Conservation (phyloP, 1,140 invertebrate species). For the Anoplophora glabripennis region DNA sequence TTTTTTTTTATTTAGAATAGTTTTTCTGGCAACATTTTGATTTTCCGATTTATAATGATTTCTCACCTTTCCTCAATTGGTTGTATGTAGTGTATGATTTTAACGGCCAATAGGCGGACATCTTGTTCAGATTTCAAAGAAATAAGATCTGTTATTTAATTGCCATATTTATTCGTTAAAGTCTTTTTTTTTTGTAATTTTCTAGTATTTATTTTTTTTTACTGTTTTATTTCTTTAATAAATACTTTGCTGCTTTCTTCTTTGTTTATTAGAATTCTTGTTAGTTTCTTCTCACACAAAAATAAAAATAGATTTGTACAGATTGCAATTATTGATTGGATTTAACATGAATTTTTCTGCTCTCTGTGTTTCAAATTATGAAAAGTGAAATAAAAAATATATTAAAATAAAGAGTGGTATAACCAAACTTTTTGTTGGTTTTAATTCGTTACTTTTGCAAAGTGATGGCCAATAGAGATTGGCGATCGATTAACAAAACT, state of each 20-base stretch:
- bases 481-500: too few species aligned
- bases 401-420: too few species aligned
- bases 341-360: too few species aligned
- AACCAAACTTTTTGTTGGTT: too few species aligned
- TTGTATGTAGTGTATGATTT: slow-evolving; percentile 11
- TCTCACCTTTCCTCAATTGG: slow-evolving; percentile 3
- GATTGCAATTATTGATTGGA: too few species aligned
- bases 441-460: too few species aligned
- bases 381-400: too few species aligned
- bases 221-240: slow-evolving; percentile 17
- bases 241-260: slow-evolving; percentile 15
- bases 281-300: too few species aligned
- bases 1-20: not conserved
- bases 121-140: not conserved
- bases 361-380: too few species aligned
- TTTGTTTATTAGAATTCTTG: not conserved
- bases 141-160: slow-evolving; percentile 18
- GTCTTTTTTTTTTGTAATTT: slow-evolving; percentile 12
- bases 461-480: too few species aligned
- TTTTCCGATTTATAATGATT: not conserved
- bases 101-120: slow-evolving; percentile 4
- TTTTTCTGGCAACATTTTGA: slow-evolving; percentile 3
- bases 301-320: too few species aligned
- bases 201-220: slow-evolving; percentile 22
- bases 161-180: slow-evolving; percentile 21